These are phyloP conservation scores for Pseudochirops cupreus DNA, from an alignment of 2,797 vertebrate species.

Conservation along the genomic window DNA sequence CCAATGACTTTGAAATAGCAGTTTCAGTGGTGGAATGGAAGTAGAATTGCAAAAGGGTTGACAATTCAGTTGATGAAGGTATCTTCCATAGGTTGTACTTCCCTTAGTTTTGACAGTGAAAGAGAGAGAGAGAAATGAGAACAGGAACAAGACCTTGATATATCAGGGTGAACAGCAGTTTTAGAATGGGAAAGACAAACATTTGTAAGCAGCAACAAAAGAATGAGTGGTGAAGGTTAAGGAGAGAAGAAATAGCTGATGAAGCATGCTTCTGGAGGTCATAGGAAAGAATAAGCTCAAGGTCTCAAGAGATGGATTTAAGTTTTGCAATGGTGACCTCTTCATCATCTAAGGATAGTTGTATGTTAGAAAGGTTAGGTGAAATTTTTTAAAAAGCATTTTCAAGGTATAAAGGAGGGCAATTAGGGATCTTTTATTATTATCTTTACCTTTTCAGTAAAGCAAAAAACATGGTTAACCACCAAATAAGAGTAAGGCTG, in stretches of 20 bases:
- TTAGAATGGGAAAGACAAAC: not conserved
- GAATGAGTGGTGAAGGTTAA: not conserved
- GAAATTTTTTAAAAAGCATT: not conserved
- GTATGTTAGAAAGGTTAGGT: not conserved
- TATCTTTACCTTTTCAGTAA: not conserved
- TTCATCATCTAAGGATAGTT: not conserved
- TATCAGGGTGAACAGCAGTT: not conserved
- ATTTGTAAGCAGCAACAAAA: not conserved
- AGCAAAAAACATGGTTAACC: not conserved
- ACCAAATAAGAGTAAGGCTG: not conserved
- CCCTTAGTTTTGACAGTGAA: not conserved
- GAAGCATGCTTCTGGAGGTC: not conserved
- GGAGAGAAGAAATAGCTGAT: not conserved
- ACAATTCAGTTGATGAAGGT: not conserved
- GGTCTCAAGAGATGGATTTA: not conserved
- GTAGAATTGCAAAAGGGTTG: not conserved
- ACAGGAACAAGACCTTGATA: not conserved
- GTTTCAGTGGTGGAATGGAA: not conserved
- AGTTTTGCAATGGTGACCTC: not conserved
- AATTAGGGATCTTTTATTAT: not conserved
- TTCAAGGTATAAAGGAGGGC: not conserved
- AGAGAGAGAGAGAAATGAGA: too few relatives aligned
- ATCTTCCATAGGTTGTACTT: not conserved
- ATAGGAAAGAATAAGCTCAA: not conserved
- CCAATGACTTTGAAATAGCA: not conserved